A percentile compares a stretch with the other conserved stretches of the same genome.
These are phyloP conservation scores for Caerostris darwini DNA, from an alignment of 1,140 invertebrate species.

Conservation along the genomic window DNA sequence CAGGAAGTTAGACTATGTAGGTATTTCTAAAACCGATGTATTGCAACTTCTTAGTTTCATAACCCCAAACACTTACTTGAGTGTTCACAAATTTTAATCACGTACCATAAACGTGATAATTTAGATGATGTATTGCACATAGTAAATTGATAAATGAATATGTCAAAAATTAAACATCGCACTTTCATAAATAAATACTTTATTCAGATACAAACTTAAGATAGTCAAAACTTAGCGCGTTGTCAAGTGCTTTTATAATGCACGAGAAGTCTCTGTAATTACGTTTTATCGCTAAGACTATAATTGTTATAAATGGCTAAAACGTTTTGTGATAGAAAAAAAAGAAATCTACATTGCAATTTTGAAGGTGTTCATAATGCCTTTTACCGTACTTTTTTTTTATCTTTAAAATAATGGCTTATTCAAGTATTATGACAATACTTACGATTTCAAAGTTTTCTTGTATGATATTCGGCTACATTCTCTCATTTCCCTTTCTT, in stretches of 20 bases:
- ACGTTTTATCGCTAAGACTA: conserved; percentile 4
- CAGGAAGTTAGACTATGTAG: not conserved
- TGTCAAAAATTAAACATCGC: not conserved
- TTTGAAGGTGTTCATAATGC: not conserved
- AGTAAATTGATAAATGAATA: not conserved
- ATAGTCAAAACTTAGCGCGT: not conserved
- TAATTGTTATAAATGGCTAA: conserved; percentile 18
- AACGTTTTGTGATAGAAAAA: not conserved
- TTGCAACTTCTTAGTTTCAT: not conserved
- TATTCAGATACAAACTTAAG: not conserved
- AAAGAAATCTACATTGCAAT: not conserved
- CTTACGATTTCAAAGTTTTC: not conserved
- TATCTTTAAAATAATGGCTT: conserved; percentile 5
- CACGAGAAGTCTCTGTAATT: not conserved
- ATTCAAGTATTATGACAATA: not conserved
- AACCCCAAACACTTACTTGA: not conserved
- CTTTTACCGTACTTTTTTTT: not conserved
- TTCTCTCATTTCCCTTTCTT: not conserved
- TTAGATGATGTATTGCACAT: not conserved
- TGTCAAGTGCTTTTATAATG: not conserved
- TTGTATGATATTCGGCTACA: not conserved
- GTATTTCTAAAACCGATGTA: not conserved
- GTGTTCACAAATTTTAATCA: not conserved
- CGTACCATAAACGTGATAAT: not conserved
- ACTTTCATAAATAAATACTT: conserved; percentile 27